Base-by-base conservation (phyloP, 1,140 invertebrate genomes). In the Ectropis grisescens region DNA sequence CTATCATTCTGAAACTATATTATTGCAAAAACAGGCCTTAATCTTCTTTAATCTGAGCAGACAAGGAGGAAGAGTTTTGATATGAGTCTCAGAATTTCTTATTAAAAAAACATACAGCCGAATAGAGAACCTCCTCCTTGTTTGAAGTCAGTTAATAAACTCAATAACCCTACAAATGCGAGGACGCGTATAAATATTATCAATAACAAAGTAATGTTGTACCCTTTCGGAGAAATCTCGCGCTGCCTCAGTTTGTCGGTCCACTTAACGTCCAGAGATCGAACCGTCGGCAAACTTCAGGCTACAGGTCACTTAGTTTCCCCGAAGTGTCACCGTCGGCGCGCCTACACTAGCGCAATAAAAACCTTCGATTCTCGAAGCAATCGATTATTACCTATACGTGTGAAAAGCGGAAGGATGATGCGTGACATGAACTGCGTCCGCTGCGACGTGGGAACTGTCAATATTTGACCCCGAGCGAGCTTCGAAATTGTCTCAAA, bases 361-460 rank as follows among this genome's bases (percentile, higher is more conserved):
- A 80, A 76, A n/a, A n/a, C n/a, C n/a, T n/a, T n/a, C n/a, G n/a
- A n/a, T n/a, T n/a, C n/a, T n/a, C n/a, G n/a, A n/a, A 71, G 47
- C 69, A 58, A 81, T 81, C 71, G 76, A 81, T 81, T 81, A 76
- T 81, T 81, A 74, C 68, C 65, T 69, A 78, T 78, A 76, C 67
- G 76, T 81, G 70, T 80, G 72, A 70, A 78, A 78, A 74, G 72
- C 65, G 70, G 69, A 78, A 72, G 72, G 59, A 66, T 70, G 62
- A 58, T 49, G 32, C 37, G 45, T 32, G 52, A 59, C 67, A 61
- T 57, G 59, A 62, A 64, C 54, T 57, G 52, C 47, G 60, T 61
- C 61, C 61, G 55, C 39, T 43, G 42, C 50, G 57, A 47, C 76
- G 76, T 81, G 76, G 70, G 76, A 81, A 81, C 51, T 59, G 72